Percentiles rank a stretch among this genome's conserved stretches.
Evolutionary conservation across 2,113 vertebrate genomes (phyloP).

Genomic region (Erpornis zantholeuca): DNA sequence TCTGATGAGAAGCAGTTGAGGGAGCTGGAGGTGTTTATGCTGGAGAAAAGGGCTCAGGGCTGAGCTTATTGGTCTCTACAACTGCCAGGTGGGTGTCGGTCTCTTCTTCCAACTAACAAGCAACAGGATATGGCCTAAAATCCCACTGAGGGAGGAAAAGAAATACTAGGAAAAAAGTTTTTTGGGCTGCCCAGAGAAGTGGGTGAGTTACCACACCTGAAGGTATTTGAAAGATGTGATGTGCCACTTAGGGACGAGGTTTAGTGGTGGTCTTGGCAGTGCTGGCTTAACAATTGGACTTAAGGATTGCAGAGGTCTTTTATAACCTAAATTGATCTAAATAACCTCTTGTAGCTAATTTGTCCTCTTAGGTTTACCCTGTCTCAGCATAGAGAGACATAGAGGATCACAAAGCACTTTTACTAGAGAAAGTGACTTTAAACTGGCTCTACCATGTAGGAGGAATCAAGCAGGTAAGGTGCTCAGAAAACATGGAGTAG

Average conservation of each 20-base stretch:
- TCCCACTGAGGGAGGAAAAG: not conserved
- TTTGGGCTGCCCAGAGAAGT: not conserved
- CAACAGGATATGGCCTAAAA: not conserved
- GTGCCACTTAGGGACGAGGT: not conserved
- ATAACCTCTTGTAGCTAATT: slow-evolving; percentile 27
- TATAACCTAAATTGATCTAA: not conserved
- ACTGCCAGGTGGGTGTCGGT: fast-evolving
- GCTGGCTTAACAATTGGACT: not conserved
- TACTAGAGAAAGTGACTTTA: slow-evolving; percentile 23
- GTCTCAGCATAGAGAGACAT: not conserved
- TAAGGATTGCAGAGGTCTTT: not conserved
- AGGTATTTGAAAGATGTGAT: not conserved
- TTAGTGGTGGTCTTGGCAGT: not conserved
- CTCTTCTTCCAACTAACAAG: not conserved
- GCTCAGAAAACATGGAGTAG: not conserved
- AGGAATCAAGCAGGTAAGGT: not conserved
- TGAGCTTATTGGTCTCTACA: not conserved
- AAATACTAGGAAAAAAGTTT: not conserved
- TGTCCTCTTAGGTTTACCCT: not conserved
- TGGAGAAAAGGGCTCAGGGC: not conserved
- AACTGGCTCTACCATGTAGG: not conserved
- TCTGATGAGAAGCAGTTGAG: not conserved
- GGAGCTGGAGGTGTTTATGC: not conserved
- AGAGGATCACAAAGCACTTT: not conserved
- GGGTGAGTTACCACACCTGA: not conserved